Evolutionary conservation across 2,888 invertebrate species (phyloP), one percentile per base, ranked within the genome.

Genomic region (Meghimatium bilineatum): DNA sequence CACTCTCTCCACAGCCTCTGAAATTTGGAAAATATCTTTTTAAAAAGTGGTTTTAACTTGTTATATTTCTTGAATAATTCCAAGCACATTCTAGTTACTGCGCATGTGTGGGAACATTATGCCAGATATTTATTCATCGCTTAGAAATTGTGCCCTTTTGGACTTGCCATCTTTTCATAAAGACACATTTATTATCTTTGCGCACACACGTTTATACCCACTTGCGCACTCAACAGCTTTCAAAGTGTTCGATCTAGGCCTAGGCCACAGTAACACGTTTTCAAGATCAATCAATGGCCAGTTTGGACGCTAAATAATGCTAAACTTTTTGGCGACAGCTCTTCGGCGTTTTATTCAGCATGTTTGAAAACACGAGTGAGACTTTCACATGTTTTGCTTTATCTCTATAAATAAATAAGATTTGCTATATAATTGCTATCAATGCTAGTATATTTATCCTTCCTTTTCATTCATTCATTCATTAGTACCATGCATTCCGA

Each of bases 151-250:
- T n/a, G 44, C 44, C 34, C 36, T 72, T 17, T 49, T 34, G 12
- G n/a, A 44, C 44, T 23, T 49, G 49, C 72, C 72, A 72, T 72
- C 72, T 72, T 72, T 72, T 72, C 26, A 72, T 44, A 38, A 49
- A 29, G 72, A 72, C 72, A 44, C 72, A 72, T 72, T 72, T 72
- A 49, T 72, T 72, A 72, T 72, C 44, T n/a, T 72, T n/a, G 72
- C 44, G 44, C 49, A 72, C 44, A 72, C 72, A 44, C 72, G 26
- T 44, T n/a, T 72, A 38, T 72, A 44, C 29, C 72, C 72, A 72
- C 49, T 44, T 72, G 72, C 72, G 26, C 44, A 72, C 44, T 44
- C 44, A 1, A 29, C 12, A 49, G n/a, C 44, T 72, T 44, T 44
- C 12, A 72, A 72, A 44, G 44, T 72, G 72, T 44, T 72, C 72